These are phyloP conservation scores for Plebejus anna DNA, from an alignment of 2,888 invertebrate species.

Conservation along the genomic window DNA sequence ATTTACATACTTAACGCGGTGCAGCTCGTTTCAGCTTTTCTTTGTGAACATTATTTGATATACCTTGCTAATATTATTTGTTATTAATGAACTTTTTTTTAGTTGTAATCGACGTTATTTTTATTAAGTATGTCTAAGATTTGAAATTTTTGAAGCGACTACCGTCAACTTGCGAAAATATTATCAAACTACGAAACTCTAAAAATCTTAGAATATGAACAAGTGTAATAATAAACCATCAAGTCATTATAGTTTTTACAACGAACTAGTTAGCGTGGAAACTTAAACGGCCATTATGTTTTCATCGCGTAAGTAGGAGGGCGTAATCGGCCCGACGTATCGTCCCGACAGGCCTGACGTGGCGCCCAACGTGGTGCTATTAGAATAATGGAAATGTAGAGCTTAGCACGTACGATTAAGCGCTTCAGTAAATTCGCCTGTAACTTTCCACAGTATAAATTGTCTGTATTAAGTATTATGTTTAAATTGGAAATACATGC, in stretches of 20 bases:
- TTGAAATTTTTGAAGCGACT: too few species aligned
- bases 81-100: background rate
- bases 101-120: background rate
- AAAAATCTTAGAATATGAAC: background rate
- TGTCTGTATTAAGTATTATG: background rate
- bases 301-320: slow-evolving; percentile 14
- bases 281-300: slow-evolving; percentile 18
- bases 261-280: background rate
- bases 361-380: slow-evolving; percentile 6
- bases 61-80: background rate
- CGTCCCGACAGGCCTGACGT: background rate
- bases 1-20: background rate
- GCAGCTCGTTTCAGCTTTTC: background rate
- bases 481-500: background rate
- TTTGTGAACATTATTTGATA: background rate
- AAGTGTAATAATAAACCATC: background rate
- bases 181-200: background rate
- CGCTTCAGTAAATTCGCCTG: slow-evolving; percentile 10
- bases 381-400: slow-evolving; percentile 24
- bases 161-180: too few species aligned
- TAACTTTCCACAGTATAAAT: background rate
- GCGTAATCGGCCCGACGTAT: slow-evolving; percentile 3
- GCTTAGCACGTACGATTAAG: slow-evolving; percentile 23
- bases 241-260: slow-evolving; percentile 9
- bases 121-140: too few species aligned